Conservation (phyloP, 2,797 vertebrate species). For the Scomberomorus guttatus region DNA sequence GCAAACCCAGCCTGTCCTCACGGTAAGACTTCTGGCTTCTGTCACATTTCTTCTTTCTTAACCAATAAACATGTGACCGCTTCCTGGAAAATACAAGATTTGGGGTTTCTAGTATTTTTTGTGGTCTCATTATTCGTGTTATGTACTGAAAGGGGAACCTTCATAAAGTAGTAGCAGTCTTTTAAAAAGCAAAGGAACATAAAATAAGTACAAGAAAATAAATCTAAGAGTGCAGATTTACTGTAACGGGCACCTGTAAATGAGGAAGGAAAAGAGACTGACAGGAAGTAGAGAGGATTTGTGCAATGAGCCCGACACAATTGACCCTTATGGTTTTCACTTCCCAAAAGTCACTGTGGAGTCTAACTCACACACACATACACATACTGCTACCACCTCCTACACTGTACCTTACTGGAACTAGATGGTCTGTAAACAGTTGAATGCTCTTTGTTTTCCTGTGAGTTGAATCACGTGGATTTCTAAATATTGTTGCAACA, state of each 20-base stretch:
- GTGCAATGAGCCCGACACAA: slow-evolving; percentile 9
- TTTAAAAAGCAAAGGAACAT: background rate
- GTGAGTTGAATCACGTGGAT: slow-evolving; percentile 33
- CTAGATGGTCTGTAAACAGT: slow-evolving; percentile 15
- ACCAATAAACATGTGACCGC: slow-evolving; percentile 19
- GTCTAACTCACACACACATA: slow-evolving; percentile 11
- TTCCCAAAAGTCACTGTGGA: slow-evolving; percentile 61
- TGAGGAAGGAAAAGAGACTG: slow-evolving; percentile 13
- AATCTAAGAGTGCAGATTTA: slow-evolving; percentile 19
- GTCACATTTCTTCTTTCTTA: background rate
- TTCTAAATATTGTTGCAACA: slow-evolving; percentile 18
- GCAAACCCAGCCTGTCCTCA: slow-evolving; percentile 98
- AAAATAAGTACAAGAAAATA: background rate
- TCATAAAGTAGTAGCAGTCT: background rate
- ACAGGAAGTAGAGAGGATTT: slow-evolving; percentile 39
- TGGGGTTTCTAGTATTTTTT: background rate
- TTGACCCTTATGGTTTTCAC: slow-evolving; percentile 57
- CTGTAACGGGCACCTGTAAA: slow-evolving; percentile 7
- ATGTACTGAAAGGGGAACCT: background rate
- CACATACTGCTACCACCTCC: slow-evolving; percentile 25
- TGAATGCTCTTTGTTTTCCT: slow-evolving; percentile 24
- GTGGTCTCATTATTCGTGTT: background rate
- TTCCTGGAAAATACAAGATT: slow-evolving; percentile 8
- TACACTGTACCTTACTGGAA: slow-evolving; percentile 68
- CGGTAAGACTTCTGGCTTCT: slow-evolving; percentile 84